phyloP scores from a whole-genome alignment of 2,797 vertebrate species.

The Hemitrygon akajei region DNA sequence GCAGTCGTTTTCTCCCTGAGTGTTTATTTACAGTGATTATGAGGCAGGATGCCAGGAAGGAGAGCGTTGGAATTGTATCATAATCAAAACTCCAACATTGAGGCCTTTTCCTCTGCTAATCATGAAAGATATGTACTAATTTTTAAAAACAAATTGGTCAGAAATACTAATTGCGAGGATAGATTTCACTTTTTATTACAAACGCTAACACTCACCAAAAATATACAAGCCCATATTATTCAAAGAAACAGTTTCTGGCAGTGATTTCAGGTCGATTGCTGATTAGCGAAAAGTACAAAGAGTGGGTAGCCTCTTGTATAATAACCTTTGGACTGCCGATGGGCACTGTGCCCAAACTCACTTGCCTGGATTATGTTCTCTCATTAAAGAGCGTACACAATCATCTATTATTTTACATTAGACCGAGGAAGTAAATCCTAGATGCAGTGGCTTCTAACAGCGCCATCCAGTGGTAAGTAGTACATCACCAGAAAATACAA shows the following conservation, averaged over 20 bases:
- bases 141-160: background rate
- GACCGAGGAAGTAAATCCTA: background rate
- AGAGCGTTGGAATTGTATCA: background rate
- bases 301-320: background rate
- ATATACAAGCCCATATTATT: background rate
- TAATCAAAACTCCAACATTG: background rate
- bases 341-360: background rate
- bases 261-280: background rate
- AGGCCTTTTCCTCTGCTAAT: background rate
- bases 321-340: background rate
- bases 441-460: background rate
- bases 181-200: background rate
- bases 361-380: background rate
- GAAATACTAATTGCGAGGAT: background rate
- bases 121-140: background rate
- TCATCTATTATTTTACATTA: background rate
- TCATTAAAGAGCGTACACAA: background rate
- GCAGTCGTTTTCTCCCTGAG: background rate
- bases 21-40: background rate
- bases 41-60: background rate
- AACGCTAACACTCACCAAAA: background rate
- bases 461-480: constrained; percentile 4
- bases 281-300: background rate
- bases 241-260: background rate
- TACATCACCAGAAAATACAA: background rate